phyloP scores from a whole-genome alignment of 2,797 vertebrate genomes.

The Hozukius guyotensis region DNA sequence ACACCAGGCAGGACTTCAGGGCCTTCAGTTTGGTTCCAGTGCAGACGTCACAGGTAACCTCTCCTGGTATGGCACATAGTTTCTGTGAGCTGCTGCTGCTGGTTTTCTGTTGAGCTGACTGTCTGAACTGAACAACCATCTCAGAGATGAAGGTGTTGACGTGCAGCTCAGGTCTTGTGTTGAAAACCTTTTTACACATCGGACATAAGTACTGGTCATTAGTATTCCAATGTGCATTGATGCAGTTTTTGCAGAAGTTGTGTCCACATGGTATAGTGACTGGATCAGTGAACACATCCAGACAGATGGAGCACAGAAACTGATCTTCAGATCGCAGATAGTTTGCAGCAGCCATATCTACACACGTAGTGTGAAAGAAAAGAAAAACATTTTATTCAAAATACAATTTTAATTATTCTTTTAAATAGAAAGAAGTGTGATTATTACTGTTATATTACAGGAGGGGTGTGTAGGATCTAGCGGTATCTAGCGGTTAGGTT shows the following conservation, averaged over 20 bases:
- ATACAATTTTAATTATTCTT: background rate
- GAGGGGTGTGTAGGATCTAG: too few relatives aligned
- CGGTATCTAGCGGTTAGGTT: too few relatives aligned
- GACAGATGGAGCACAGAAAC: conserved; percentile 17
- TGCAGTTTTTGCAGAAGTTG: conserved; percentile 26
- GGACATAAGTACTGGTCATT: background rate
- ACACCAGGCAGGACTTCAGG: conserved; percentile 34
- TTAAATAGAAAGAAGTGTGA: background rate
- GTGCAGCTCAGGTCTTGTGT: background rate
- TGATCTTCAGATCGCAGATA: background rate
- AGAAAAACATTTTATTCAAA: background rate
- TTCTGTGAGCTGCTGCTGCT: background rate
- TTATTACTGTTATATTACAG: background rate
- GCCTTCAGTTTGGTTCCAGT: conserved; percentile 31
- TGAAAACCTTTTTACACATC: background rate
- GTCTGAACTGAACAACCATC: conserved; percentile 3
- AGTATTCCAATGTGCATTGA: background rate
- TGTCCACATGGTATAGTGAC: background rate
- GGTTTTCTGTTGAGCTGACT: background rate
- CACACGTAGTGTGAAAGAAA: background rate
- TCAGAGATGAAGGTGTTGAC: background rate
- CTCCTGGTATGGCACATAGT: background rate
- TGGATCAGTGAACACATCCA: conserved; percentile 18
- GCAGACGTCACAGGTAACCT: conserved; percentile 33
- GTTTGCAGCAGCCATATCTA: conserved; percentile 9